Evolutionary conservation across 2,888 invertebrate genomes (phyloP).

Genomic region (Synergus gifuensis): DNA sequence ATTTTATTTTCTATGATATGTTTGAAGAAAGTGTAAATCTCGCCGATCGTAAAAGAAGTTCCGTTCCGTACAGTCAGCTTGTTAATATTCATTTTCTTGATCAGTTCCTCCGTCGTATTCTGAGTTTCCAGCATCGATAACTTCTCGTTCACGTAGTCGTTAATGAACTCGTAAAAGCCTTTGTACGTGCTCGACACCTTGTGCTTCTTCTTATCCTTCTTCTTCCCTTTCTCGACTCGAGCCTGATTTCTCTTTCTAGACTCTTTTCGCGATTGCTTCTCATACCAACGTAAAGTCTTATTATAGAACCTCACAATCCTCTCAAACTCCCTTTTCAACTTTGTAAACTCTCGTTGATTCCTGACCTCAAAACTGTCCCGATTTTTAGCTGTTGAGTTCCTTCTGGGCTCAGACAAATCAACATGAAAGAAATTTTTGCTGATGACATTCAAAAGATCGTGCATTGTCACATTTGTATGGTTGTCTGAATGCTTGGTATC

Average conservation of each 20-base stretch:
- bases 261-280: conserved; percentile 71
- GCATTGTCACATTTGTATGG: conserved; percentile 73
- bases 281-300: conserved; percentile 74
- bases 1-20: conserved; percentile 77
- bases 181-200: conserved; percentile 70
- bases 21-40: conserved; percentile 76
- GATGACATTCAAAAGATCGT: conserved; percentile 74
- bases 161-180: conserved; percentile 75
- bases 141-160: conserved; percentile 73
- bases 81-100: conserved; percentile 72
- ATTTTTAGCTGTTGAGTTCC: conserved; percentile 62
- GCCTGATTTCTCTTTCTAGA: conserved; percentile 65
- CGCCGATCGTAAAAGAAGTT: conserved; percentile 72
- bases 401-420: conserved; percentile 69
- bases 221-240: conserved; percentile 60
- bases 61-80: conserved; percentile 72
- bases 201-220: conserved; percentile 69
- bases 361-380: conserved; percentile 68
- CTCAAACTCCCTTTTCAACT: conserved; percentile 74
- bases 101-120: conserved; percentile 72
- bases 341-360: conserved; percentile 72
- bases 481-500: conserved; percentile 70
- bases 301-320: conserved; percentile 75
- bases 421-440: conserved; percentile 75
- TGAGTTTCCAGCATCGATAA: conserved; percentile 67